These are phyloP conservation scores for Mylabris phalerata DNA, from an alignment of 1,140 invertebrate genomes.

Conservation along the genomic window DNA sequence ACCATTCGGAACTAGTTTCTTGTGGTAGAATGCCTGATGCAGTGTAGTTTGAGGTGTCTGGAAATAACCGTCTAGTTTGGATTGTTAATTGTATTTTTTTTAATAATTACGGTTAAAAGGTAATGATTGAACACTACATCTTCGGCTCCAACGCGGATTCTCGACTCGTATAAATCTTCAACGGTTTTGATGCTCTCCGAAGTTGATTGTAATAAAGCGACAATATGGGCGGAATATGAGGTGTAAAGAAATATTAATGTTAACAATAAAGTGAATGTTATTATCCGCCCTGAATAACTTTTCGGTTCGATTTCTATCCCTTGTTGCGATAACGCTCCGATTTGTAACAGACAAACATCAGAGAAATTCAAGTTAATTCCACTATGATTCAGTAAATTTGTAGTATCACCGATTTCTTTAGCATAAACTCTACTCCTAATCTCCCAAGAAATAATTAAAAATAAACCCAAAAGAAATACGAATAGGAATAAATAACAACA, in stretches of 20 bases:
- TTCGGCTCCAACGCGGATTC: conserved; percentile 15
- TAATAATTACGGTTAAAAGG: conserved; percentile 34
- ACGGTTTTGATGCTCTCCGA: conserved; percentile 9
- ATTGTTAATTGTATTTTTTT: too few species aligned
- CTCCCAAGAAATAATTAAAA: conserved; percentile 21
- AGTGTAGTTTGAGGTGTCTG: too few species aligned
- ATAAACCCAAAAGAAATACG: conserved; percentile 18
- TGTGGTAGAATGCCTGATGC: too few species aligned
- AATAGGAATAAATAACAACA: conserved; percentile 39
- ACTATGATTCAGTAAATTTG: conserved; percentile 4
- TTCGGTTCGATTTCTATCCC: conserved; percentile 46
- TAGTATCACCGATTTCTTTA: not conserved
- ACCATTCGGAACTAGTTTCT: too few species aligned
- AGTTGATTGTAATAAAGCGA: conserved; percentile 9
- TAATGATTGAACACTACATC: conserved; percentile 17
- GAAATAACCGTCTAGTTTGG: too few species aligned
- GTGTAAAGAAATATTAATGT: conserved; percentile 35
- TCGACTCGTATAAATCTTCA: conserved; percentile 15
- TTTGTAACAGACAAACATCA: conserved; percentile 44
- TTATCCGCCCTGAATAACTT: conserved; percentile 44
- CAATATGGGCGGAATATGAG: conserved; percentile 45
- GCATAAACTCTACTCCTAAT: conserved; percentile 8
- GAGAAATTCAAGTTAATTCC: conserved; percentile 38
- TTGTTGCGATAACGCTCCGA: conserved; percentile 50
- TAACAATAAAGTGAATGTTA: conserved; percentile 16